phyloP scores from a whole-genome alignment of 2,888 invertebrate species.

The Lepetodrilus schrolli region DNA sequence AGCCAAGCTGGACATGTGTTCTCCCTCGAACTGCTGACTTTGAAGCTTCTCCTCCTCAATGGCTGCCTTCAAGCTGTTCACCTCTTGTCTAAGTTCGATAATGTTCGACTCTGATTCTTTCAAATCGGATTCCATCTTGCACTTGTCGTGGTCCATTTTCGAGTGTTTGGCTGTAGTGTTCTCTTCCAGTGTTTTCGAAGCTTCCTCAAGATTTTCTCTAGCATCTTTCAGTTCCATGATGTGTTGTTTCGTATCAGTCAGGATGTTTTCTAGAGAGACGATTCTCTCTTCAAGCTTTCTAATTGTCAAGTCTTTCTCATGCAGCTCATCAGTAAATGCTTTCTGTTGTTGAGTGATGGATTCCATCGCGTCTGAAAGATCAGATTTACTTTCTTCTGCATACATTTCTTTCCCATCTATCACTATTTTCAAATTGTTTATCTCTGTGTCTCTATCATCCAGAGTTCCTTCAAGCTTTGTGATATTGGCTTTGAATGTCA shows the following conservation, averaged over 20 bases:
- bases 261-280: not conserved
- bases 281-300: constrained; percentile 36
- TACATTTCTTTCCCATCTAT: constrained; percentile 33
- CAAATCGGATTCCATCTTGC: not conserved
- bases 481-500: constrained; percentile 24
- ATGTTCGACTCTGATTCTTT: constrained; percentile 8
- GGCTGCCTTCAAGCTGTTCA: constrained; percentile 36
- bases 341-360: constrained; percentile 4
- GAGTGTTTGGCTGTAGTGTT: not conserved
- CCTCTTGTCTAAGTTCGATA: constrained; percentile 27
- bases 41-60: constrained; percentile 27
- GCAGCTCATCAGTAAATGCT: constrained; percentile 33
- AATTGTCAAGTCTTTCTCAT: constrained; percentile 34
- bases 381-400: constrained; percentile 37
- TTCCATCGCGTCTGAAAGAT: constrained; percentile 30
- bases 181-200: constrained; percentile 20
- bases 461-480: constrained; percentile 33
- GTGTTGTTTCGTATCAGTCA: constrained; percentile 14
- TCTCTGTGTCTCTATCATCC: constrained; percentile 20
- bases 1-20: not conserved
- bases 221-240: constrained; percentile 21
- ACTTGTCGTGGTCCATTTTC: not conserved
- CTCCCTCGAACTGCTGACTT: constrained; percentile 30
- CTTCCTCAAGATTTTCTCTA: constrained; percentile 28
- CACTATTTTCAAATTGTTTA: constrained; percentile 13